Conservation (phyloP, 2,113 vertebrate genomes). For the Herpailurus yagouaroundi region DNA sequence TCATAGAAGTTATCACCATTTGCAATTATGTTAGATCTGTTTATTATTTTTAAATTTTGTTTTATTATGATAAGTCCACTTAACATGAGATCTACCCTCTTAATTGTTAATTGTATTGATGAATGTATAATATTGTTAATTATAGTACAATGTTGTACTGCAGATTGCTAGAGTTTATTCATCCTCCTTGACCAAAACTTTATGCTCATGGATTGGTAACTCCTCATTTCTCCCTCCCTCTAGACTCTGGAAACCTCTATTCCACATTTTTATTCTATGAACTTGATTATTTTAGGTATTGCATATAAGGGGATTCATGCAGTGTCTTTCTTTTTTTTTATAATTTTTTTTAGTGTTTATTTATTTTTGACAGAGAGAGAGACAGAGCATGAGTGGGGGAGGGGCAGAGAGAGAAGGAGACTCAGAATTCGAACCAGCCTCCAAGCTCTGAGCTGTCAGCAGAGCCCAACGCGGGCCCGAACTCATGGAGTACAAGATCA, state of each 20-base stretch:
- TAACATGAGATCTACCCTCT: neutral
- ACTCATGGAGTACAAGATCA: too few relatives aligned
- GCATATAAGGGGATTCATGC: neutral
- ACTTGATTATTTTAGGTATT: neutral
- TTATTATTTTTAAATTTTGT: neutral
- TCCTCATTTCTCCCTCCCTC: neutral
- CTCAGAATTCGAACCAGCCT: too few relatives aligned
- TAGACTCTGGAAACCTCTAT: neutral
- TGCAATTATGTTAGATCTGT: neutral
- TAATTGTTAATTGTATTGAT: neutral
- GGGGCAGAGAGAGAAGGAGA: too few relatives aligned
- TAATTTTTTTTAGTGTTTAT: too few relatives aligned
- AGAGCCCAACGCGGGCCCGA: too few relatives aligned
- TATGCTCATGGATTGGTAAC: neutral
- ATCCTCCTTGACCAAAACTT: neutral
- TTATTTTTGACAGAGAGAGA: too few relatives aligned
- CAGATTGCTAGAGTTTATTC: neutral
- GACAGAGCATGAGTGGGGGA: too few relatives aligned
- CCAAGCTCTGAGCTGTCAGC: too few relatives aligned
- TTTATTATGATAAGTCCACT: neutral
- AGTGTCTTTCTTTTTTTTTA: neutral
- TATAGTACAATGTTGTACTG: neutral
- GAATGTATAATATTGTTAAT: neutral
- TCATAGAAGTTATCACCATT: neutral
- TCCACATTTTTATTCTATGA: neutral